Percentiles rank a stretch among this genome's conserved stretches.
Evolutionary conservation across 1,140 invertebrate species (phyloP).

Genomic region (Drosophila sturtevanti): DNA sequence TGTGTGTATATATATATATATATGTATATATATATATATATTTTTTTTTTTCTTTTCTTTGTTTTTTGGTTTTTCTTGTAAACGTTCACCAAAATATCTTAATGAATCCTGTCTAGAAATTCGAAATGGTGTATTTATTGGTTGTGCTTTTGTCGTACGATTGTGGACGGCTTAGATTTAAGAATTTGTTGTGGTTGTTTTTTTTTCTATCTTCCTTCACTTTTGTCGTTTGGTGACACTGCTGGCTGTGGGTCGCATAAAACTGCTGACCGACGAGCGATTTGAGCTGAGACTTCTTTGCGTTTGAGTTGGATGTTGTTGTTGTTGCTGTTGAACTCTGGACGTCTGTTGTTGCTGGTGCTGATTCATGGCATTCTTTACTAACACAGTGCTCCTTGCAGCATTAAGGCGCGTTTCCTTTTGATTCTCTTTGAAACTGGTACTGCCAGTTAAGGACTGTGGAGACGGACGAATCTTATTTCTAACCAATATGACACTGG

Average conservation of each 20-base stretch:
- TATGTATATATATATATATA: constrained; percentile 6
- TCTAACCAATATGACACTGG: constrained; percentile 70
- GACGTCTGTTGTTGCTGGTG: constrained; percentile 44
- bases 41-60: background rate
- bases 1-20: no score
- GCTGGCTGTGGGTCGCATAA: constrained; percentile 85
- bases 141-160: constrained; percentile 28
- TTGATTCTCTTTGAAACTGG: constrained; percentile 78
- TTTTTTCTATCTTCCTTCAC: no score
- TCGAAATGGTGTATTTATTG: constrained; percentile 57
- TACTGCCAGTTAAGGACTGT: constrained; percentile 50
- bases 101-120: constrained; percentile 68
- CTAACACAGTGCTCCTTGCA: constrained; percentile 72
- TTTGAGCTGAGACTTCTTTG: constrained; percentile 48
- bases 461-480: constrained; percentile 38
- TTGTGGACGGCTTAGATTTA: constrained; percentile 72
- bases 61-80: constrained; percentile 20
- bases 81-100: constrained; percentile 52
- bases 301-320: constrained; percentile 19
- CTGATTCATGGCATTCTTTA: constrained; percentile 71
- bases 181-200: constrained; percentile 2
- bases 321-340: constrained; percentile 47
- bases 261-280: constrained; percentile 82
- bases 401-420: constrained; percentile 47
- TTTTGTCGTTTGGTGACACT: constrained; percentile 83